Percentiles rank a stretch among this genome's conserved stretches.
These are phyloP conservation scores for Spinus pinus DNA, from an alignment of 2,797 vertebrate species.

Conservation along the genomic window DNA sequence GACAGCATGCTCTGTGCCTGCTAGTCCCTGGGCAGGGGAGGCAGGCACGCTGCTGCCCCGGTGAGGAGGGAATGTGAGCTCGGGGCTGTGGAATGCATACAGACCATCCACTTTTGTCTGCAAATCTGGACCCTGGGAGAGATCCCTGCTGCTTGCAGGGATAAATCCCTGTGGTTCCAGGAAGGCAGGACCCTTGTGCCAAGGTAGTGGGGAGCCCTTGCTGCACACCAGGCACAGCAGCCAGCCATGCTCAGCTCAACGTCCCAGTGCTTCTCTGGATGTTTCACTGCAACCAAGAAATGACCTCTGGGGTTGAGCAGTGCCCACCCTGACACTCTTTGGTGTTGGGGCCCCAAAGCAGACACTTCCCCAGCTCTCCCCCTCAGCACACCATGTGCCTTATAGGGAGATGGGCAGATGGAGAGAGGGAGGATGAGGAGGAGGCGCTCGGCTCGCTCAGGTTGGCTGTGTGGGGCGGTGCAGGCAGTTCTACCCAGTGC, in stretches of 20 bases:
- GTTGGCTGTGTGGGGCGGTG: fast-evolving
- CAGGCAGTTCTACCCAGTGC: not conserved
- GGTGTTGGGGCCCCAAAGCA: not conserved
- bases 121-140: not conserved
- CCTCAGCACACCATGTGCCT: not conserved
- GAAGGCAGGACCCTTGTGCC: not conserved
- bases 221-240: not conserved
- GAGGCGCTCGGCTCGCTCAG: not conserved
- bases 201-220: not conserved
- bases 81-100: fast-evolving
- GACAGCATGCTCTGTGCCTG: not conserved
- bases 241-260: fast-evolving
- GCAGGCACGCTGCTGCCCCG: not conserved
- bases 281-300: not conserved
- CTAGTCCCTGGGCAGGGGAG: not conserved
- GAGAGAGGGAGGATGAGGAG: conserved; percentile 70
- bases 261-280: fast-evolving
- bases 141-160: not conserved
- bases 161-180: not conserved
- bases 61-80: not conserved
- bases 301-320: fast-evolving
- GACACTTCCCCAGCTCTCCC: not conserved
- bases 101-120: not conserved
- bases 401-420: conserved; percentile 65
- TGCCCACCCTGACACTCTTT: fast-evolving